phyloP scores from a whole-genome alignment of 1,140 invertebrate species.

The Arion vulgaris region DNA sequence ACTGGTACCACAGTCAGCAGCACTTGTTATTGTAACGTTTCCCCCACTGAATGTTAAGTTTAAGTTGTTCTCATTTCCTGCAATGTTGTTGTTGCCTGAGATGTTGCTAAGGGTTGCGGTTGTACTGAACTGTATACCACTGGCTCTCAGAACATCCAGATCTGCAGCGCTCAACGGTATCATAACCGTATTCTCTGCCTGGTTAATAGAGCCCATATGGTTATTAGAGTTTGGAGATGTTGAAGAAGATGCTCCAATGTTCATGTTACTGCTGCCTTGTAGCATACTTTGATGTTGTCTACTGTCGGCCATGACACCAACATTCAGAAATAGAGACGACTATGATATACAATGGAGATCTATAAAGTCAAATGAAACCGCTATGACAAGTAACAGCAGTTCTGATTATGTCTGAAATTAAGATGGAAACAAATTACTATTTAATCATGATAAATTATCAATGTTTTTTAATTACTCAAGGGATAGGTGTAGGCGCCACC shows the following conservation, averaged over 20 bases:
- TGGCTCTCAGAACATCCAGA: slow-evolving; percentile 6
- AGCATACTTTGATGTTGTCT: background rate
- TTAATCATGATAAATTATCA: too few relatives aligned
- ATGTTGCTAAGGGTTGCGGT: background rate
- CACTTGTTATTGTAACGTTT: slow-evolving; percentile 14
- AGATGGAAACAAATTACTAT: too few relatives aligned
- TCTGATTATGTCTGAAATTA: too few relatives aligned
- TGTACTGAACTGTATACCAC: slow-evolving; percentile 12
- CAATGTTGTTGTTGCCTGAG: background rate
- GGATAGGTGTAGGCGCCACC: too few relatives aligned
- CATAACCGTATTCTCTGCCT: slow-evolving; percentile 29
- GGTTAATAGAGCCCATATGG: background rate
- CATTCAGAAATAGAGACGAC: background rate
- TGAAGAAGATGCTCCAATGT: background rate
- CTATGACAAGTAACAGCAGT: too few relatives aligned
- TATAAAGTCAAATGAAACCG: too few relatives aligned
- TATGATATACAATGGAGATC: too few relatives aligned
- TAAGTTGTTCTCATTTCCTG: background rate
- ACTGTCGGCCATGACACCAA: slow-evolving; percentile 15
- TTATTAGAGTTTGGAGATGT: background rate
- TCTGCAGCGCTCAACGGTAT: slow-evolving; percentile 22
- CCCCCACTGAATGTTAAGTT: background rate
- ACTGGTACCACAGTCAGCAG: background rate
- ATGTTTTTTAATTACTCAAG: too few relatives aligned
- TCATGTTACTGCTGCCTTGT: background rate